Evolutionary conservation across 1,140 invertebrate genomes (phyloP).

Genomic region (Artemia franciscana): DNA sequence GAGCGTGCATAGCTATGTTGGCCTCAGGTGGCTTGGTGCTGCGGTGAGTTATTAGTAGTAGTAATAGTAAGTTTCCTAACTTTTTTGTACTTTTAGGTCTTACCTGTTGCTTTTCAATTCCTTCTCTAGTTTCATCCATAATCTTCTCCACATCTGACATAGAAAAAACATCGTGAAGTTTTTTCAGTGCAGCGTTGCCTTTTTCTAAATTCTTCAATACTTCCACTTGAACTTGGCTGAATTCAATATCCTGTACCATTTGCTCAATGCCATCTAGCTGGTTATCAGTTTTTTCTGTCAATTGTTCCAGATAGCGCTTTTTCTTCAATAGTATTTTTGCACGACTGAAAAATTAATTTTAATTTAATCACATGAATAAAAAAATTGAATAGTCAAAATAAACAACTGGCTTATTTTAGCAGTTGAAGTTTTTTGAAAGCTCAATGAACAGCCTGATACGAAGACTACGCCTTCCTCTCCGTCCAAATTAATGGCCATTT

Average conservation of each 20-base stretch:
- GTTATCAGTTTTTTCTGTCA: slow-evolving; percentile 58
- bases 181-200: slow-evolving; percentile 79
- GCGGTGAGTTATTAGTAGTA: too few relatives aligned
- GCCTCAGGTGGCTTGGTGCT: too few relatives aligned
- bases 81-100: too few relatives aligned
- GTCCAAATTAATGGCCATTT: too few relatives aligned
- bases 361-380: too few relatives aligned
- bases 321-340: slow-evolving; percentile 74
- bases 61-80: too few relatives aligned
- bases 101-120: slow-evolving; percentile 71
- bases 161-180: slow-evolving; percentile 64
- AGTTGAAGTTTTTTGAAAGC: too few relatives aligned
- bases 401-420: too few relatives aligned
- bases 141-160: slow-evolving; percentile 88
- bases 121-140: slow-evolving; percentile 83
- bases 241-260: slow-evolving; percentile 74
- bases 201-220: slow-evolving; percentile 74
- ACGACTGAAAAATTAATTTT: slow-evolving; percentile 41
- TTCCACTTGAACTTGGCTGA: slow-evolving; percentile 50
- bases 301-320: slow-evolving; percentile 79
- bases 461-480: too few relatives aligned
- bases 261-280: slow-evolving; percentile 78
- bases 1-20: too few relatives aligned
- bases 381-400: too few relatives aligned
- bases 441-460: too few relatives aligned